Evolutionary conservation across 2,113 vertebrate species (phyloP).

Genomic region (Thamnophis sirtalis): DNA sequence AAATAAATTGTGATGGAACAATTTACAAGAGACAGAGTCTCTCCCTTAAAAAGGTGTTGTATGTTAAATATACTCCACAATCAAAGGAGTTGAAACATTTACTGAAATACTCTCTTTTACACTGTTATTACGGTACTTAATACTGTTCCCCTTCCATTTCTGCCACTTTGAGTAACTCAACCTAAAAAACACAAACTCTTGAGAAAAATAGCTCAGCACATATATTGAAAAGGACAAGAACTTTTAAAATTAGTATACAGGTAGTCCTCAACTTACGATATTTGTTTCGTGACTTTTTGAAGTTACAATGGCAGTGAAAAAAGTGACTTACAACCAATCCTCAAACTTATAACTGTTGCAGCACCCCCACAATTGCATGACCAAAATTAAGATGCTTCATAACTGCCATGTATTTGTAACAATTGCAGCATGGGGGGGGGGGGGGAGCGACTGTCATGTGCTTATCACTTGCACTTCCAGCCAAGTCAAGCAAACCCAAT

Average conservation of each 20-base stretch:
- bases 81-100: constrained; percentile 20
- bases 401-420: neutral
- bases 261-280: no score
- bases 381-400: neutral
- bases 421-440: neutral
- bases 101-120: constrained; percentile 23
- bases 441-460: neutral
- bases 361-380: neutral
- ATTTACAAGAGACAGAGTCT: neutral
- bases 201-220: constrained; percentile 52
- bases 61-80: constrained; percentile 32
- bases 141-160: constrained; percentile 58
- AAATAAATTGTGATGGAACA: neutral
- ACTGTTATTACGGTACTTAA: constrained; percentile 37
- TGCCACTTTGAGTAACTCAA: constrained; percentile 52
- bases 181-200: constrained; percentile 69
- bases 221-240: constrained; percentile 28
- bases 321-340: neutral
- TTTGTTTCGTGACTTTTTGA: no score
- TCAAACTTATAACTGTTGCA: neutral
- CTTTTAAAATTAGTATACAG: neutral
- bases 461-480: neutral
- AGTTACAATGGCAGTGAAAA: neutral
- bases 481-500: neutral
- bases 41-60: neutral